Percentiles rank a stretch among this genome's conserved stretches.
Conservation (phyloP, 2,888 invertebrate species). For the Drosophila lutescens region DNA sequence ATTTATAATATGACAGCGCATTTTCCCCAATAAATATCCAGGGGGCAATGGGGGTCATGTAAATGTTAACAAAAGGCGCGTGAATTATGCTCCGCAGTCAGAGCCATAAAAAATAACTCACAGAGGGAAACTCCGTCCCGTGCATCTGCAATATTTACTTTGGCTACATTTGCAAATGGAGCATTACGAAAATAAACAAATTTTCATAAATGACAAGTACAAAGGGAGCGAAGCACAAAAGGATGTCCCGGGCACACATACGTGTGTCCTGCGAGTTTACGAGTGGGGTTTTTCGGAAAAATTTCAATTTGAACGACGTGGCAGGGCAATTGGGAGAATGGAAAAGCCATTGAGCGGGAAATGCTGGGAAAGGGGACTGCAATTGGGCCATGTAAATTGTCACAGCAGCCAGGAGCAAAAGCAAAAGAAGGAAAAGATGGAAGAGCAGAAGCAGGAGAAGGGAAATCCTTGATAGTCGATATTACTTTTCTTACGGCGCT, state of each 20-base stretch:
- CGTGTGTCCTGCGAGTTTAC: constrained; percentile 15
- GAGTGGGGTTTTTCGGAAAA: constrained; percentile 52
- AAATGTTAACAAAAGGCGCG: constrained; percentile 60
- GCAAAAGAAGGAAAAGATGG: constrained; percentile 26
- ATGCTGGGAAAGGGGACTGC: constrained; percentile 31
- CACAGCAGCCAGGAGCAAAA: constrained; percentile 53
- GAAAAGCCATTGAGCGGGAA: constrained; percentile 25
- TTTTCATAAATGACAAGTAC: constrained; percentile 81
- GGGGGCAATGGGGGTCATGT: constrained; percentile 19
- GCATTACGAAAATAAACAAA: constrained; percentile 81
- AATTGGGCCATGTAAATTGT: constrained; percentile 78
- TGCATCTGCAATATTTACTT: constrained; percentile 75
- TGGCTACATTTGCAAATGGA: constrained; percentile 81
- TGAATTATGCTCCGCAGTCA: constrained; percentile 71
- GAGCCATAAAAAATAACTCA: constrained; percentile 61
- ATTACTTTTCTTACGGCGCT: constrained; percentile 80
- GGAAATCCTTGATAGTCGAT: constrained; percentile 77
- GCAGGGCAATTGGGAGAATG: constrained; percentile 55
- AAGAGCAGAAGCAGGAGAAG: constrained; percentile 30
- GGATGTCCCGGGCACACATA: constrained; percentile 50
- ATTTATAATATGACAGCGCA: constrained; percentile 4
- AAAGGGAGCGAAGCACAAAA: constrained; percentile 66
- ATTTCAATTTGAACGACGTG: constrained; percentile 76
- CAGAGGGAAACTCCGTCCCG: constrained; percentile 13
- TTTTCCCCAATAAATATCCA: constrained; percentile 26